These are phyloP conservation scores for Tangara arthus DNA, from an alignment of 2,797 vertebrate genomes.

Conservation along the genomic window DNA sequence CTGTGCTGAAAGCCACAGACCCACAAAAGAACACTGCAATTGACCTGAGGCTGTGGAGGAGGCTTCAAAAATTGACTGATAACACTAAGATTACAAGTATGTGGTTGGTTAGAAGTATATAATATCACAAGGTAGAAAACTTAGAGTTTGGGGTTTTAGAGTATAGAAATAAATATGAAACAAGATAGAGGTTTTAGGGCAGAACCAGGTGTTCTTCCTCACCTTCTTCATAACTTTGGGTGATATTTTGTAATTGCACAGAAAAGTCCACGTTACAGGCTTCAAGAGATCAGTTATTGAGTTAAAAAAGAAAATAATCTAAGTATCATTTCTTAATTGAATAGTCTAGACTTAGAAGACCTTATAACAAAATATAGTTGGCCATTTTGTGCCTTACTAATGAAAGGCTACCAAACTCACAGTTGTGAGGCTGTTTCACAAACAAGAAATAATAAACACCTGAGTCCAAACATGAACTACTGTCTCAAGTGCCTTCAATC, in stretches of 20 bases:
- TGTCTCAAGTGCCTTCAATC: neutral
- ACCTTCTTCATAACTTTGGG: neutral
- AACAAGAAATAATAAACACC: neutral
- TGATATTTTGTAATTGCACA: neutral
- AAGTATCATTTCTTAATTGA: neutral
- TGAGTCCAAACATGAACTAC: neutral
- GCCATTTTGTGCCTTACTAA: neutral
- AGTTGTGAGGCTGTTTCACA: neutral
- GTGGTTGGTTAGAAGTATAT: neutral
- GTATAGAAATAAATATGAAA: neutral
- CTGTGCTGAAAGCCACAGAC: neutral
- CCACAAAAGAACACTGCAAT: neutral
- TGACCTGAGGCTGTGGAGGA: neutral
- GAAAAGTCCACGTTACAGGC: neutral
- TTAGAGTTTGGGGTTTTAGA: neutral
- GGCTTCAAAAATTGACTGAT: neutral
- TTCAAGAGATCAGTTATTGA: neutral
- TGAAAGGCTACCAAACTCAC: neutral
- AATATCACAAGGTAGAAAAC: neutral
- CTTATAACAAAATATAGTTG: neutral
- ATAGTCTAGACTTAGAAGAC: neutral
- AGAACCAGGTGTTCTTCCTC: neutral
- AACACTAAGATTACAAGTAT: neutral
- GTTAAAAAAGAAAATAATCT: neutral
- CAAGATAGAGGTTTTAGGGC: neutral